These are phyloP conservation scores for human (Homo sapiens) DNA, from an alignment of 2,113 vertebrate genomes.

Conservation along the genomic window DNA sequence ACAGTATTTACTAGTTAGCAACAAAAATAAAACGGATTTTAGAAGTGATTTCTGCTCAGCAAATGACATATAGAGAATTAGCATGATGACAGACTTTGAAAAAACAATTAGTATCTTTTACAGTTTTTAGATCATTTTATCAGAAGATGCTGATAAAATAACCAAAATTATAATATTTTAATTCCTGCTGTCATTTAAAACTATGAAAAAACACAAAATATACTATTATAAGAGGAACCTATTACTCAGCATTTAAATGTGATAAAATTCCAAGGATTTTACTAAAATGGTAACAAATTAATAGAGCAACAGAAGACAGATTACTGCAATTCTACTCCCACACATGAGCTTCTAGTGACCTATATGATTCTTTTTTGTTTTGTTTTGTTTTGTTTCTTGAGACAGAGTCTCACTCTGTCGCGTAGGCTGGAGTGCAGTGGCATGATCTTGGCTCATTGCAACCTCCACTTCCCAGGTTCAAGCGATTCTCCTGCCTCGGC, in stretches of 20 bases:
- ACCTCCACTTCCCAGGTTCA: too few relatives aligned
- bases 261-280: not conserved
- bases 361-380: not conserved
- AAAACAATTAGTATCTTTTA: not conserved
- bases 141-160: not conserved
- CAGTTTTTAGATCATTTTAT: not conserved
- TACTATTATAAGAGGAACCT: not conserved
- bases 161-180: not conserved
- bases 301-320: not conserved
- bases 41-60: not conserved
- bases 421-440: too few relatives aligned
- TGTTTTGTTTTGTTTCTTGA: too few relatives aligned
- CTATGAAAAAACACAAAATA: not conserved
- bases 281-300: not conserved
- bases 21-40: not conserved
- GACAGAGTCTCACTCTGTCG: too few relatives aligned
- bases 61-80: not conserved
- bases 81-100: not conserved
- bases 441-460: too few relatives aligned
- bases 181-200: not conserved
- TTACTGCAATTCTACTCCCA: not conserved
- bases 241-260: not conserved
- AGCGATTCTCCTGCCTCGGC: too few relatives aligned
- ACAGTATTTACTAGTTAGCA: not conserved
- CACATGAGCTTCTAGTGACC: not conserved